Evolutionary conservation across 2,113 vertebrate genomes (phyloP).

Genomic region (Todiramphus chloris): DNA sequence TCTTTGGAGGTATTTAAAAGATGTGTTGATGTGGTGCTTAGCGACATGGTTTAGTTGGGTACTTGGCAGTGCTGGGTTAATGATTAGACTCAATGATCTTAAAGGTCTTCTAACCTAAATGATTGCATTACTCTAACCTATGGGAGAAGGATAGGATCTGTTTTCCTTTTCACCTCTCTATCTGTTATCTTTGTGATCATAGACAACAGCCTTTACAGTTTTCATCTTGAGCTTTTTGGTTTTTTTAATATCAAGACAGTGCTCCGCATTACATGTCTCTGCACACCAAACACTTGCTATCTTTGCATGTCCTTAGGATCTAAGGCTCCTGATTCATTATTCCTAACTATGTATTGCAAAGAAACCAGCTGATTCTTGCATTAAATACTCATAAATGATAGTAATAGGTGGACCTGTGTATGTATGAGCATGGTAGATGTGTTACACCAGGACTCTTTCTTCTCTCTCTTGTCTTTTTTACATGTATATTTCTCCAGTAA

Average conservation of each 20-base stretch:
- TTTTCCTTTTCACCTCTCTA: not conserved
- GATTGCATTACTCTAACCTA: not conserved
- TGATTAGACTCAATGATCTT: not conserved
- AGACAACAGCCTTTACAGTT: not conserved
- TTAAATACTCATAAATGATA: not conserved
- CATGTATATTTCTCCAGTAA: not conserved
- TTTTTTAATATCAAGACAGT: not conserved
- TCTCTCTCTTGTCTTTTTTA: not conserved
- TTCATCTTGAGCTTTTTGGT: not conserved
- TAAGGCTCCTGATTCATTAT: not conserved
- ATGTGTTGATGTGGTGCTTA: fast-evolving
- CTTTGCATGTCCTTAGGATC: not conserved
- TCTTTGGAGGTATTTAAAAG: not conserved
- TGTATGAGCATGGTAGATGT: not conserved
- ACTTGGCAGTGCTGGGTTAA: not conserved
- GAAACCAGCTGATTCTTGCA: not conserved
- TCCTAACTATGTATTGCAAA: not conserved
- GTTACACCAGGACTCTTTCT: not conserved
- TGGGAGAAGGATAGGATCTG: not conserved
- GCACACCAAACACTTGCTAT: not conserved
- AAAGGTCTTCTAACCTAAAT: not conserved
- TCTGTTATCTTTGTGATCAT: not conserved
- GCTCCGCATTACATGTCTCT: not conserved
- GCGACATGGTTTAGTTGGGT: not conserved
- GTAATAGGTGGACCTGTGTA: not conserved